phyloP scores from a whole-genome alignment of 2,113 vertebrate species.

The Arizona elegans region DNA sequence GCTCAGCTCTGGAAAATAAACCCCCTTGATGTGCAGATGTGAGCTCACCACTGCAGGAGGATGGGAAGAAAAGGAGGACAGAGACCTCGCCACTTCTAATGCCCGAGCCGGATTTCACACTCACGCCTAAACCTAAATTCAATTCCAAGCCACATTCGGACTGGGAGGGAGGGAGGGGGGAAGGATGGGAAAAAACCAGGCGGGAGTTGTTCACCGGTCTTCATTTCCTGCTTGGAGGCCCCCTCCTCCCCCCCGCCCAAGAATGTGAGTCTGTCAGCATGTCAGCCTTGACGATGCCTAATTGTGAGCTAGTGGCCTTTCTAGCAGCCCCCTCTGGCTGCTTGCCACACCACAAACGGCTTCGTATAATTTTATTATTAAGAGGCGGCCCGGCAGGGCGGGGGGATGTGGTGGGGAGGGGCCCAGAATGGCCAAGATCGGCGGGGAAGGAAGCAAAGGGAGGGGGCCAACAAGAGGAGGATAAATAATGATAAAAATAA shows the following conservation, averaged over 20 bases:
- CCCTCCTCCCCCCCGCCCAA: not conserved
- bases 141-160: not conserved
- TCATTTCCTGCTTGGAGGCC: not conserved
- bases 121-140: not conserved
- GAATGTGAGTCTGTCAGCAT: slow-evolving; percentile 33
- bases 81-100: not conserved
- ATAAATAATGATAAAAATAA: not conserved
- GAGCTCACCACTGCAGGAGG: not conserved
- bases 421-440: not conserved
- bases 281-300: slow-evolving; percentile 70
- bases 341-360: slow-evolving; percentile 74
- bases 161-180: not conserved
- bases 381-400: slow-evolving; percentile 44
- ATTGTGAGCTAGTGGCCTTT: slow-evolving; percentile 73
- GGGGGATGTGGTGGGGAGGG: not conserved
- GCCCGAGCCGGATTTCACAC: not conserved
- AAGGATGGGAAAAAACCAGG: not conserved
- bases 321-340: slow-evolving; percentile 74
- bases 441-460: not conserved
- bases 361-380: slow-evolving; percentile 71
- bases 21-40: not conserved
- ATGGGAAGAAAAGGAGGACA: not conserved
- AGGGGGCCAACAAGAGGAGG: not conserved
- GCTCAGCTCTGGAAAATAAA: too few relatives aligned
- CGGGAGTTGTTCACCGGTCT: too few relatives aligned